A percentile compares a stretch with the other conserved stretches of the same genome.
Conservation (phyloP, 2,797 vertebrate species). For the Typhlichthys subterraneus region DNA sequence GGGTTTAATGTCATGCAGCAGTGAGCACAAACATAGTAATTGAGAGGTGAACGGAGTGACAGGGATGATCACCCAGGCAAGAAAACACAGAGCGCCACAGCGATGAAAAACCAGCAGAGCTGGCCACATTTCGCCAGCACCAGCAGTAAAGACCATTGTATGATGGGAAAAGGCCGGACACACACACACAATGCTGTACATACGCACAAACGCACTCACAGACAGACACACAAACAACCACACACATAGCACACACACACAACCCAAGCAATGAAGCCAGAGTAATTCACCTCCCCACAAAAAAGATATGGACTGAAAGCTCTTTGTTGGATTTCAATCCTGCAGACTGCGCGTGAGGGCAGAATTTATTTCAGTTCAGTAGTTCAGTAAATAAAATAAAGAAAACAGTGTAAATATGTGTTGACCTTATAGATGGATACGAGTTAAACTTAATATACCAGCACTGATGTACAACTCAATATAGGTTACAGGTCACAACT, state of each 20-base stretch:
- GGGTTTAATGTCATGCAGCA: constrained; percentile 78
- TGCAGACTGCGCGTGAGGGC: constrained; percentile 52
- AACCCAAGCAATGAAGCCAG: constrained; percentile 64
- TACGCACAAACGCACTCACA: constrained; percentile 6
- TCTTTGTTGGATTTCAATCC: constrained; percentile 71
- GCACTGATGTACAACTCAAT: constrained; percentile 25
- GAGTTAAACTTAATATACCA: constrained; percentile 53
- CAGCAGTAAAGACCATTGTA: constrained; percentile 68
- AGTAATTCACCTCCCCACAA: constrained; percentile 67
- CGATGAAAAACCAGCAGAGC: constrained; percentile 69
- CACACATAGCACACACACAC: constrained; percentile 35
- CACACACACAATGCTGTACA: neutral
- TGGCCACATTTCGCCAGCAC: constrained; percentile 56
- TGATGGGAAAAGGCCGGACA: constrained; percentile 45
- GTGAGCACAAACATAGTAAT: constrained; percentile 81
- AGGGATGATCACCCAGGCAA: constrained; percentile 76
- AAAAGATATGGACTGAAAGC: constrained; percentile 71
- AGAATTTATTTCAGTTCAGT: constrained; percentile 57
- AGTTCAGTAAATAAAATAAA: constrained; percentile 44
- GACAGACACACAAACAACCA: constrained; percentile 7
- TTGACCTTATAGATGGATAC: constrained; percentile 56
- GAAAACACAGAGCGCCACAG: constrained; percentile 63
- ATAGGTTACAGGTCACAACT: constrained; percentile 4
- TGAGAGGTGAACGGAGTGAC: constrained; percentile 80
- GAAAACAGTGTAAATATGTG: constrained; percentile 57